Percentiles rank a stretch among this genome's conserved stretches.
Conservation (phyloP, 2,797 vertebrate genomes). For the Podarcis siculus region DNA sequence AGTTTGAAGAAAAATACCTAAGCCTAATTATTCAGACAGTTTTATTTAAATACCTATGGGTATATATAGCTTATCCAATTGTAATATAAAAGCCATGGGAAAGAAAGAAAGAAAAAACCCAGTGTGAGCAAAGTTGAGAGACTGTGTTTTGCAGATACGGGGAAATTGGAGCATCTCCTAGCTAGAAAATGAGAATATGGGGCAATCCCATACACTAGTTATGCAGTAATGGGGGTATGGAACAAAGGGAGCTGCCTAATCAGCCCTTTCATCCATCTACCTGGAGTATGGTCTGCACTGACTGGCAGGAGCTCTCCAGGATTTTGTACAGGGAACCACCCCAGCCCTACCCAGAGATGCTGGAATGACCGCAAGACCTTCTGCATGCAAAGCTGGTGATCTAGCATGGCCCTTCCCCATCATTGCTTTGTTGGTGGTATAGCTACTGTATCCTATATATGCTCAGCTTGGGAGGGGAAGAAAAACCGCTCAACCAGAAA, state of each 20-base stretch:
- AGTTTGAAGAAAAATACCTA: constrained; percentile 30
- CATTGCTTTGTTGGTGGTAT: background rate
- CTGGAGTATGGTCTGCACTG: too few species aligned
- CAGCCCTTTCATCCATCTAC: too few species aligned
- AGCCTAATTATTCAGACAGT: constrained; percentile 41
- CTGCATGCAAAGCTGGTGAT: too few species aligned
- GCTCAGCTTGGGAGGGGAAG: background rate
- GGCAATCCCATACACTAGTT: background rate
- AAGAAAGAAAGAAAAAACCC: background rate
- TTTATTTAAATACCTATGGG: constrained; percentile 45
- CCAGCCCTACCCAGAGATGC: too few species aligned
- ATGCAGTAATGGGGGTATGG: background rate
- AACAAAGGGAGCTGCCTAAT: too few species aligned
- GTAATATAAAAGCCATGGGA: background rate
- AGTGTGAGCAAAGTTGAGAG: constrained; percentile 22
- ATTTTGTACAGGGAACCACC: too few species aligned
- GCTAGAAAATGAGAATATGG: background rate
- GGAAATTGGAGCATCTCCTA: background rate
- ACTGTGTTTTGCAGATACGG: background rate
- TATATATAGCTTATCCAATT: constrained; percentile 51
- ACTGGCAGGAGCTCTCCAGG: too few species aligned
- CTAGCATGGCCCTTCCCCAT: too few species aligned
- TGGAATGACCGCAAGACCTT: too few species aligned
- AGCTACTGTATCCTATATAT: background rate
- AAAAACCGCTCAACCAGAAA: background rate